These are phyloP conservation scores for Cydia pomonella DNA, from an alignment of 1,140 invertebrate genomes.

Conservation along the genomic window DNA sequence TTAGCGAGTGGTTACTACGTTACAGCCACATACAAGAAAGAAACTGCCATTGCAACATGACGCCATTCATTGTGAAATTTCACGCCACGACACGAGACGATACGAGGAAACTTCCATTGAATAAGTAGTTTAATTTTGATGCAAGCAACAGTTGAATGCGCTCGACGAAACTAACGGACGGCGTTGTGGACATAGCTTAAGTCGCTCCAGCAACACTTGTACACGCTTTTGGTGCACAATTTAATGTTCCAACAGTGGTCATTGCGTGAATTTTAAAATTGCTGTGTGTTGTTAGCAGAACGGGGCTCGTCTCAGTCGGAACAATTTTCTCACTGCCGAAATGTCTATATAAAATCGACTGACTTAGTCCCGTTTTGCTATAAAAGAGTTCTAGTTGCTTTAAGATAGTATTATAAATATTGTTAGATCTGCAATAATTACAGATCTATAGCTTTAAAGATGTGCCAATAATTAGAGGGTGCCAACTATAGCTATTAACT, in stretches of 20 bases:
- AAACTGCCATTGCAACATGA: no score
- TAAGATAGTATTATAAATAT: not conserved
- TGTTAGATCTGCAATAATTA: conserved; percentile 7
- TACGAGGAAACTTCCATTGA: no score
- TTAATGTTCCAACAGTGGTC: not conserved
- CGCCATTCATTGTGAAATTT: no score
- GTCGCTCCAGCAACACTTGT: not conserved
- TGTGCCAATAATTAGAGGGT: conserved; percentile 9
- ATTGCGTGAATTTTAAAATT: no score
- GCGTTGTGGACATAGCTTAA: not conserved
- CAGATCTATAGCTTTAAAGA: conserved; percentile 19
- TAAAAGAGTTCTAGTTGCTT: not conserved
- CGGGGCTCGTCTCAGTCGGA: not conserved
- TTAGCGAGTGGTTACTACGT: no score
- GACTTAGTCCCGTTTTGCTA: not conserved
- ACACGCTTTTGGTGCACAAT: not conserved
- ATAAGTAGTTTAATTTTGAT: no score
- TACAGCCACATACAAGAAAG: no score
- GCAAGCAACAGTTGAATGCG: no score
- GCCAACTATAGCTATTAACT: conserved; percentile 7
- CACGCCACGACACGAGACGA: no score
- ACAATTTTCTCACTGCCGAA: not conserved
- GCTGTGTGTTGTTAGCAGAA: not conserved
- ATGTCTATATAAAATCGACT: not conserved
- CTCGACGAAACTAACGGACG: no score